These are phyloP conservation scores for Gnathonemus longibarbis DNA, from an alignment of 2,113 vertebrate species.

Conservation along the genomic window DNA sequence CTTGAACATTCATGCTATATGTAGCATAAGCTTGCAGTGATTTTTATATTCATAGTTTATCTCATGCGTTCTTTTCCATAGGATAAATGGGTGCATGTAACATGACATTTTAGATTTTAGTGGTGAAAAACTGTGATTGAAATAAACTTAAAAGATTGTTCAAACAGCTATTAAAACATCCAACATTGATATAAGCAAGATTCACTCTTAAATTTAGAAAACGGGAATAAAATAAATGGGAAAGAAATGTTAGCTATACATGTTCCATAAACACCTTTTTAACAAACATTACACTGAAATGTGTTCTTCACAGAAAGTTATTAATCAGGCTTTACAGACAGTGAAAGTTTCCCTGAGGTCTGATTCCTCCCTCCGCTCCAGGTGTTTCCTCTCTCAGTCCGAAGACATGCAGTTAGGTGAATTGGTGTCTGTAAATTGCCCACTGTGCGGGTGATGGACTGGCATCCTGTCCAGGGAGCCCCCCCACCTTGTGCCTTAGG, in stretches of 20 bases:
- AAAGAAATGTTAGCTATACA: background rate
- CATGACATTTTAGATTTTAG: background rate
- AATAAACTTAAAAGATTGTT: background rate
- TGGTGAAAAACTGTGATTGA: background rate
- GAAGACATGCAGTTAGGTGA: slow-evolving; percentile 1
- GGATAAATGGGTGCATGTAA: background rate
- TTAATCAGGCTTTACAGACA: background rate
- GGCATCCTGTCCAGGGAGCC: background rate
- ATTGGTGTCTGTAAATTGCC: background rate
- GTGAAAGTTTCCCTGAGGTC: background rate
- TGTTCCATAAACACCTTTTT: background rate
- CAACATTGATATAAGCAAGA: background rate
- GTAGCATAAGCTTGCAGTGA: background rate
- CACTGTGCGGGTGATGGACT: background rate
- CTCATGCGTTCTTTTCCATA: background rate
- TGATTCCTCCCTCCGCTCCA: background rate
- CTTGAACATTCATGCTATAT: background rate
- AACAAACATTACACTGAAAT: background rate
- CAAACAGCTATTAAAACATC: background rate
- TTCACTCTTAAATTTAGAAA: background rate
- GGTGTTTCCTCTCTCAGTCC: background rate
- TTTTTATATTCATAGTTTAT: background rate
- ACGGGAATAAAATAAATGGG: background rate
- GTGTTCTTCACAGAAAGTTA: background rate
- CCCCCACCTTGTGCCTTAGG: background rate